Percentiles rank a stretch among this genome's conserved stretches.
Conservation (phyloP, 2,797 vertebrate genomes). For the Danio tinwini region DNA sequence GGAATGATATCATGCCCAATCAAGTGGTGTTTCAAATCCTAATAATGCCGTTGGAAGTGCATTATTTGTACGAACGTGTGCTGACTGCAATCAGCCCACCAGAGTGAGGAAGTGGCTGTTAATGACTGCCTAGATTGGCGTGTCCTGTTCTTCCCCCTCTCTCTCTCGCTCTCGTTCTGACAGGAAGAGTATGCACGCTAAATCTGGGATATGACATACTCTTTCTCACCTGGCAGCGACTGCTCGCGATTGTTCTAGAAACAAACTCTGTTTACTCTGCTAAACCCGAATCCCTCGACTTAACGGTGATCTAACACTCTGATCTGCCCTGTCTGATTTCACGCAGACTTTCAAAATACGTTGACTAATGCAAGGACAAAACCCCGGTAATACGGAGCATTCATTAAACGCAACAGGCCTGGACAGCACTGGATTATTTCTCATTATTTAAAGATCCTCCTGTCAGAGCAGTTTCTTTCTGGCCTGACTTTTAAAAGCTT, state of each 20-base stretch:
- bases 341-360: slow-evolving; percentile 12
- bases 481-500: slow-evolving; percentile 58
- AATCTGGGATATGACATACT: slow-evolving; percentile 44
- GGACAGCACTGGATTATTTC: slow-evolving; percentile 76
- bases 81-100: slow-evolving; percentile 76
- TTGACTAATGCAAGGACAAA: slow-evolving; percentile 78
- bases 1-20: slow-evolving; percentile 81
- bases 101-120: slow-evolving; percentile 69
- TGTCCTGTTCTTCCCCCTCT: slow-evolving; percentile 63
- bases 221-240: slow-evolving; percentile 47
- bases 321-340: slow-evolving; percentile 32
- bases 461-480: slow-evolving; percentile 62
- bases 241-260: slow-evolving; percentile 40
- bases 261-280: slow-evolving; percentile 59
- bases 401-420: slow-evolving; percentile 80
- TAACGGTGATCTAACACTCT: slow-evolving; percentile 69
- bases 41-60: slow-evolving; percentile 82
- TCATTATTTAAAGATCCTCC: slow-evolving; percentile 72
- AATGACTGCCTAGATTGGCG: slow-evolving; percentile 69
- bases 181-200: slow-evolving; percentile 37
- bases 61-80: slow-evolving; percentile 79
- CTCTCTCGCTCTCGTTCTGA: slow-evolving; percentile 37
- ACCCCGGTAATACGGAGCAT: slow-evolving; percentile 74
- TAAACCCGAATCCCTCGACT: slow-evolving; percentile 65
- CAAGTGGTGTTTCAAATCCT: slow-evolving; percentile 82